Conservation (phyloP, 2,888 invertebrate genomes). For the Trisateles emortualis region DNA sequence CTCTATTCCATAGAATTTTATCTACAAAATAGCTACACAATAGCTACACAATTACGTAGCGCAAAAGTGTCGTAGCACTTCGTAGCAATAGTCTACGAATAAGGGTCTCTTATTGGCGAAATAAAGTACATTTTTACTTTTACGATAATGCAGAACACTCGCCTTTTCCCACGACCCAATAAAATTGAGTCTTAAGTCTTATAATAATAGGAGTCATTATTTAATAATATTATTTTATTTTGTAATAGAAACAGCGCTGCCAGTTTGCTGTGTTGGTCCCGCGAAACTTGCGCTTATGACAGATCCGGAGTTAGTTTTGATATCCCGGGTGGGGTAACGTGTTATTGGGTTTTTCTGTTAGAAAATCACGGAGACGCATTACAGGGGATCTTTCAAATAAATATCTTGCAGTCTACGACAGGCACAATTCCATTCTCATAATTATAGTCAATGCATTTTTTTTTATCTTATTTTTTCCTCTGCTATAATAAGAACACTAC, state of each 20-base stretch:
- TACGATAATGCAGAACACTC: slow-evolving; percentile 9
- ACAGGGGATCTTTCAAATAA: no score
- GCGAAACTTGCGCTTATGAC: no score
- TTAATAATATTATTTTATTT: slow-evolving; percentile 22
- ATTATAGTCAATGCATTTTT: no score
- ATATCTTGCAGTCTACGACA: no score
- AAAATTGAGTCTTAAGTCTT: slow-evolving; percentile 13
- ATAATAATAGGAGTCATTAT: slow-evolving; percentile 15
- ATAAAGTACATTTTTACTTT: slow-evolving; percentile 13
- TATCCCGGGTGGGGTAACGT: no score
- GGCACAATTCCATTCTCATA: no score
- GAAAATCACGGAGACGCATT: no score
- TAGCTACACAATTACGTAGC: slow-evolving; percentile 26
- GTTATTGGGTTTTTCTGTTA: no score
- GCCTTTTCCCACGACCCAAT: slow-evolving; percentile 10
- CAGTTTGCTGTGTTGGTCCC: no score
- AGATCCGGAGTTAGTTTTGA: no score
- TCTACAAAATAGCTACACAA: neutral
- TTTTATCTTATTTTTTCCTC: no score
- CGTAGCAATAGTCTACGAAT: slow-evolving; percentile 29
- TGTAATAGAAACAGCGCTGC: neutral
- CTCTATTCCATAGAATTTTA: neutral
- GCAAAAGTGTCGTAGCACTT: slow-evolving; percentile 22
- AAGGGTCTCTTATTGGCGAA: slow-evolving; percentile 15
- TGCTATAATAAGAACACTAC: no score